Conservation (phyloP, 2,113 vertebrate genomes). For the Oryzias woworae region DNA sequence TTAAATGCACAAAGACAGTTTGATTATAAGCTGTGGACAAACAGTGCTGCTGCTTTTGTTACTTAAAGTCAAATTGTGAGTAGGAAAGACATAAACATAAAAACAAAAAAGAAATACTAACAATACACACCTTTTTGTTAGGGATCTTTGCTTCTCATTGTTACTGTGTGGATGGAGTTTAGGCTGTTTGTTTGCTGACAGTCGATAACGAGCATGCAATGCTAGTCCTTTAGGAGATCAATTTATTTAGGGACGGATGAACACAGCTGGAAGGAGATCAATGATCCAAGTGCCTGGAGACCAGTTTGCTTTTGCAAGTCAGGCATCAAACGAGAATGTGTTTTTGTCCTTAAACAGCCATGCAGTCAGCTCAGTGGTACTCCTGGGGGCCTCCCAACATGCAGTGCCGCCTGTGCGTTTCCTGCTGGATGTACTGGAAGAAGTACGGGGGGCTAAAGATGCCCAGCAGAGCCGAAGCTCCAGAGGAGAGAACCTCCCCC, state of each 20-base stretch:
- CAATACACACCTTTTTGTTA: neutral
- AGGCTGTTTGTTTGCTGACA: neutral
- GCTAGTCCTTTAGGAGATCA: neutral
- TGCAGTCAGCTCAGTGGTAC: constrained; percentile 97
- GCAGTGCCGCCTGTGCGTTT: constrained; percentile 94
- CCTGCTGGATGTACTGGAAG: constrained; percentile 99
- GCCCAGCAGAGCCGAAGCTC: constrained; percentile 90
- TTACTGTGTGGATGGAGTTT: neutral
- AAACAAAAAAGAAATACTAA: constrained; percentile 1
- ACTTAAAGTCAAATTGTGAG: neutral
- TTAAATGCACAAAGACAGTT: neutral
- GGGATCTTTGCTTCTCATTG: neutral
- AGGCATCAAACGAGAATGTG: constrained; percentile 13
- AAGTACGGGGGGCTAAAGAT: constrained; percentile 98
- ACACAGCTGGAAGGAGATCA: neutral
- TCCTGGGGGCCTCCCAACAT: constrained; percentile 99
- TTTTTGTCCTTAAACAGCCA: constrained; percentile 74
- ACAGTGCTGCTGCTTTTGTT: neutral
- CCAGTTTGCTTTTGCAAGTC: neutral
- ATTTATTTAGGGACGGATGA: constrained; percentile 1
- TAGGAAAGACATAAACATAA: neutral
- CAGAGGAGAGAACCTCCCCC: constrained; percentile 86
- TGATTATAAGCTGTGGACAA: neutral
- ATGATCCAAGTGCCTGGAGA: constrained; percentile 16
- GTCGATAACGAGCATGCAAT: neutral